Evolutionary conservation across 2,113 vertebrate genomes (phyloP).

Genomic region (human (Homo sapiens)): GRCh38 chr13:95087001-95087500

Average conservation of each 20-base stretch:
- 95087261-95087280: too few relatives aligned
- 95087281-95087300: too few relatives aligned
- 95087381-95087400: too few relatives aligned
- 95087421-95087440: too few relatives aligned
- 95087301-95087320: too few relatives aligned
- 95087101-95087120: not conserved
- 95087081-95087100: conserved; percentile 57
- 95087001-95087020: conserved; percentile 47
- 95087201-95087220: not conserved
- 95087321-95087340: too few relatives aligned
- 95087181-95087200: conserved; percentile 58
- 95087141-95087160: conserved; percentile 41
- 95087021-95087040: conserved; percentile 2
- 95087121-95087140: conserved; percentile 47
- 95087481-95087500: not conserved
- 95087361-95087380: too few relatives aligned
- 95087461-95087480: too few relatives aligned
- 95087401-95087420: too few relatives aligned
- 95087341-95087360: too few relatives aligned
- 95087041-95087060: conserved; percentile 57
- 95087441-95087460: too few relatives aligned
- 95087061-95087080: conserved; percentile 46
- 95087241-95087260: too few relatives aligned
- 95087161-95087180: conserved; percentile 26
- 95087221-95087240: not conserved